Base-by-base conservation (phyloP, 2,797 vertebrate species). In the Sebastes trivittatus region DNA sequence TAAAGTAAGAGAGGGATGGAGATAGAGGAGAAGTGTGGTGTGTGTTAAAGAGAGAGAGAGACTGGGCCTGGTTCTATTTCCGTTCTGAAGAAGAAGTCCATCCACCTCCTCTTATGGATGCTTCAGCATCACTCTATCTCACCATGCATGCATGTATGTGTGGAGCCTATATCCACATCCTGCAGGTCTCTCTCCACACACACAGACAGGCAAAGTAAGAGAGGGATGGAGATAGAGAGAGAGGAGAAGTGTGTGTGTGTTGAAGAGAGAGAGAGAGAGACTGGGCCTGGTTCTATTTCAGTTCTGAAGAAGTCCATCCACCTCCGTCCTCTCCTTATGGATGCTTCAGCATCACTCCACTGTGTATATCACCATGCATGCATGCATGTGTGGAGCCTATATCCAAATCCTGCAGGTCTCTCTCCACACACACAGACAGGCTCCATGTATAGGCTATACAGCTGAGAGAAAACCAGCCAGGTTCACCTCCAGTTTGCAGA, bases 1-100 rank as follows among this genome's bases (percentile, higher is more conserved):
- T 98, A 95, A 99, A 98, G 98, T 99, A 98, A 98, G 98, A 14
- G 36, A 38, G 36, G 36, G 36, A 38, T 38, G 36, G 36, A 38
- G 36, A 38, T 38, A 66, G 81, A 75, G 67, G 70, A 77, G 69
- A 73, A 59, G 86, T 69, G 55, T 72, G 52, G 70, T 22, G 38
- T 42, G 38, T 42, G 38, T 16, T 42, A 42, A 42, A 42, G 36
- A 38, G 36, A 38, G 72, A 70, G 36, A 75, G 61, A 72, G 58
- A 25, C 52, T 55, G 52, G 52, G 78, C 85, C 80, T 75, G 78
- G 75, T 38, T 54, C 75, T 82, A 71, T 78, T 83, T 87, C 74
- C n/a, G 58, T 81, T 87, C 79, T 83, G 36, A 38, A 38, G 72
- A 82, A 87, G 72, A 74, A 76, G 74, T 87, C 82, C 79, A 72